Percentiles rank a stretch among this genome's conserved stretches.
Evolutionary conservation across 1,140 invertebrate species (phyloP).

Genomic region (Linepithema humile): DNA sequence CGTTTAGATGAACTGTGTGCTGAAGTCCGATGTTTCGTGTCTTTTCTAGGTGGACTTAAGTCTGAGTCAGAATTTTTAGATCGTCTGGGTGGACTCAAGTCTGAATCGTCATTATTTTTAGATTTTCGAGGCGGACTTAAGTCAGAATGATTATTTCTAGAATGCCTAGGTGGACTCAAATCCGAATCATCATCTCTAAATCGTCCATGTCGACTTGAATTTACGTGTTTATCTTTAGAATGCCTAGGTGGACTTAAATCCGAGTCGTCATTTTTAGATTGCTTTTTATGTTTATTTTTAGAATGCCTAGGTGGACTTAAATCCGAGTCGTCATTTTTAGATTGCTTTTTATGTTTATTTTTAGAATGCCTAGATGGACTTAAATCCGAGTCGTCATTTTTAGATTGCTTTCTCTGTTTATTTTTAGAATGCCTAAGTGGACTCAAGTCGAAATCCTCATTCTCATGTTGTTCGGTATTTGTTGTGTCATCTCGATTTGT

Average conservation of each 20-base stretch:
- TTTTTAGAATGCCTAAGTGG: constrained; percentile 23
- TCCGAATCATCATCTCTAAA: constrained; percentile 56
- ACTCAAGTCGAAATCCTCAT: constrained; percentile 24
- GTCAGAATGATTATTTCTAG: constrained; percentile 57
- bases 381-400: constrained; percentile 14
- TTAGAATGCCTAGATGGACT: background rate
- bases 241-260: constrained; percentile 66
- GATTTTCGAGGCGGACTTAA: constrained; percentile 60
- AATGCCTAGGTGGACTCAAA: constrained; percentile 64
- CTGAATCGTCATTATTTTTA: constrained; percentile 63
- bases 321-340: constrained; percentile 43
- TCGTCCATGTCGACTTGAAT: constrained; percentile 61
- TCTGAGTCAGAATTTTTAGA: constrained; percentile 60
- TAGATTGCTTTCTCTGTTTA: constrained; percentile 55
- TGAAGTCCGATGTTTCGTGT: constrained; percentile 46
- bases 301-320: background rate
- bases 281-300: background rate
- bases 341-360: too few relatives aligned
- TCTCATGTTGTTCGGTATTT: background rate
- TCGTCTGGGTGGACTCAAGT: constrained; percentile 80
- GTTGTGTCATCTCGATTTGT: background rate
- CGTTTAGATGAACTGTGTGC: constrained; percentile 53
- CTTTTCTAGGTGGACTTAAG: constrained; percentile 65
- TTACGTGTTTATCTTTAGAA: constrained; percentile 44
- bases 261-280: constrained; percentile 3